Conservation (phyloP, 37 sponge, comb jelly and placozoan genomes). For the Chondrosia reniformis region DNA sequence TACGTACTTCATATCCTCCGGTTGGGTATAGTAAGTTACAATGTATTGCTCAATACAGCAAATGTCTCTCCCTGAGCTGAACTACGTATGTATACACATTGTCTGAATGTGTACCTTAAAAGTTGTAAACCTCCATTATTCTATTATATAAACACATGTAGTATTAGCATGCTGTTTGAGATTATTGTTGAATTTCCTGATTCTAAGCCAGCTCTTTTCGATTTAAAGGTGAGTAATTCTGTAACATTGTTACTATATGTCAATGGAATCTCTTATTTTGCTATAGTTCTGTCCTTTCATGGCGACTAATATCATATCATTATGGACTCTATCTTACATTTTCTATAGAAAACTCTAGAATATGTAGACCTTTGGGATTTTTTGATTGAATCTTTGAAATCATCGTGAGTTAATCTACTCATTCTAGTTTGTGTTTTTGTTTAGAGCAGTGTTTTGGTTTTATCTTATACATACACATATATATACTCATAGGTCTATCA, state of each 20-base stretch:
- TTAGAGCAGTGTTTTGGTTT: no score
- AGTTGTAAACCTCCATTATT: background rate
- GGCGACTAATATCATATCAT: background rate
- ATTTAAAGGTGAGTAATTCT: conserved; percentile 73
- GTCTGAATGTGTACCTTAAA: background rate
- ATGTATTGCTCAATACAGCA: no score
- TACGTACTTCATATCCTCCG: background rate
- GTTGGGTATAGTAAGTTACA: background rate
- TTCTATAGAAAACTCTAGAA: background rate
- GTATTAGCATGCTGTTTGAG: conserved; percentile 85
- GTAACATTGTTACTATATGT: no score
- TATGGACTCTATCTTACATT: background rate
- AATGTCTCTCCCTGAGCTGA: no score
- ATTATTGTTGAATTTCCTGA: conserved; percentile 93
- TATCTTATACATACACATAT: background rate
- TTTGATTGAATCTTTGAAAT: background rate
- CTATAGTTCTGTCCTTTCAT: background rate
- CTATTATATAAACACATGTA: background rate
- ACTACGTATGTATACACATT: background rate
- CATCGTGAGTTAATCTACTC: conserved; percentile 26
- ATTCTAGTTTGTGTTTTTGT: no score
- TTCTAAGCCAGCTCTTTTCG: conserved; percentile 69
- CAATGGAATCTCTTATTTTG: no score
- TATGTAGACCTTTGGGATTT: background rate
- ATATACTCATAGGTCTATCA: background rate